Evolutionary conservation across 1,140 invertebrate species (phyloP).

Genomic region (Drosophila chauvacae): DNA sequence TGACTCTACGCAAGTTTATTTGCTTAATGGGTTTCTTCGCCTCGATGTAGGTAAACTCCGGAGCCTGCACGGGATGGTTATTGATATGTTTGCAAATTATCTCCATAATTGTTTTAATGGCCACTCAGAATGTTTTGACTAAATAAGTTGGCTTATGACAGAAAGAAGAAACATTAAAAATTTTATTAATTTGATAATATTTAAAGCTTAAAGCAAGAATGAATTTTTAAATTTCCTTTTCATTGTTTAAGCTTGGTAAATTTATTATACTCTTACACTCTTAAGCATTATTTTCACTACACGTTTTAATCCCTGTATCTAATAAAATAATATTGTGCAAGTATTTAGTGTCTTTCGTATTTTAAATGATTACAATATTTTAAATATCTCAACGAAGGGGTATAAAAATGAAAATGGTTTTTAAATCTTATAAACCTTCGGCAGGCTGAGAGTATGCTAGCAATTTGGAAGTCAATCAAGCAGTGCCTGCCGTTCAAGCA

Average conservation of each 20-base stretch:
- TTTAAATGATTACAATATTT: background rate
- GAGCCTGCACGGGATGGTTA: slow-evolving; percentile 11
- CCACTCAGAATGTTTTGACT: slow-evolving; percentile 13
- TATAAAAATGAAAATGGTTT: background rate
- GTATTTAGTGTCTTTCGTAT: no score
- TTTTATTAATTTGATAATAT: no score
- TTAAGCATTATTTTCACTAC: background rate
- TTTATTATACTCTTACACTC: background rate
- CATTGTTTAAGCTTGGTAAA: no score
- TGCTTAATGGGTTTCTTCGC: slow-evolving; percentile 38
- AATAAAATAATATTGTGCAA: background rate
- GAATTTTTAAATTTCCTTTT: no score
- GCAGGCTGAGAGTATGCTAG: slow-evolving; percentile 35
- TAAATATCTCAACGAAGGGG: background rate
- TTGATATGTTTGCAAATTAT: slow-evolving; percentile 51
- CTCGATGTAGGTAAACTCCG: background rate
- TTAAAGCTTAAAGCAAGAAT: no score
- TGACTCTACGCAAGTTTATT: slow-evolving; percentile 43
- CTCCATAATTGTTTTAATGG: slow-evolving; percentile 33
- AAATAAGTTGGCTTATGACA: background rate
- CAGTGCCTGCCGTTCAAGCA: slow-evolving; percentile 16
- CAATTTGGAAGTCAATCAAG: slow-evolving; percentile 33
- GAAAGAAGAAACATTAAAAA: no score
- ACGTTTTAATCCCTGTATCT: background rate
- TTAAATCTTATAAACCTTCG: background rate